Evolutionary conservation across 2,113 vertebrate species (phyloP), one percentile per base, ranked within the genome.

Genomic region (Varanus komodoensis): DNA sequence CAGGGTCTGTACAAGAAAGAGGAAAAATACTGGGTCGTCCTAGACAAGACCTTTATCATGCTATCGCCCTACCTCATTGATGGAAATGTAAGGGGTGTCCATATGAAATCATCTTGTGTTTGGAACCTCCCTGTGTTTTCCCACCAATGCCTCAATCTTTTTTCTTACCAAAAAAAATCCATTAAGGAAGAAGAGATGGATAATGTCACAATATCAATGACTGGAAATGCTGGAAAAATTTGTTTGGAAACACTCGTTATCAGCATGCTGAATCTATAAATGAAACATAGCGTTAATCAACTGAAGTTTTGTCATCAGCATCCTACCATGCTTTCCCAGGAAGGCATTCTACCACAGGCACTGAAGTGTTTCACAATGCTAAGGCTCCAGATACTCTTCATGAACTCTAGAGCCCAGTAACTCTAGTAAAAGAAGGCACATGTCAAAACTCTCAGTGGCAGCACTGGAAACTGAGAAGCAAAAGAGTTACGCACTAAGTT

Each of bases 401-500:
- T 38, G 71, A 84, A 89, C 81, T 48, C 38, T 44, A 44, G 90
- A 1, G 0, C 83, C 0, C 0, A 48, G 81, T 80, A 32, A 38
- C 32, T 88, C 48, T 34, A 34, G 9, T 71, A 68, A 88, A 74
- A 77, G 91, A 77, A 92, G 78, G 83, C 69, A 80, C 44, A 34
- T 78, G 78, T 89, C 86, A 91, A 83, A 82, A 74, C 14, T 23
- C n/a, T 25, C 68, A 82, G 21, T 73, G 34, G 64, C 52, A 67
- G 50, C 0, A 90, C 44, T 38, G 82, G 79, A 89, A 27, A 86
- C 0, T 0, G 77, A 92, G 90, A 57, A 86, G 69, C 6, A 0
- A 8, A 12, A 6, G 87, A 48, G 87, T 91, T 89, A 82, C 12
- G 88, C 77, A 87, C 54, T 29, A 61, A 86, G n/a, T 91, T 91